Conservation (phyloP, 2,888 invertebrate species). For the Gandaritis pyraliata region DNA sequence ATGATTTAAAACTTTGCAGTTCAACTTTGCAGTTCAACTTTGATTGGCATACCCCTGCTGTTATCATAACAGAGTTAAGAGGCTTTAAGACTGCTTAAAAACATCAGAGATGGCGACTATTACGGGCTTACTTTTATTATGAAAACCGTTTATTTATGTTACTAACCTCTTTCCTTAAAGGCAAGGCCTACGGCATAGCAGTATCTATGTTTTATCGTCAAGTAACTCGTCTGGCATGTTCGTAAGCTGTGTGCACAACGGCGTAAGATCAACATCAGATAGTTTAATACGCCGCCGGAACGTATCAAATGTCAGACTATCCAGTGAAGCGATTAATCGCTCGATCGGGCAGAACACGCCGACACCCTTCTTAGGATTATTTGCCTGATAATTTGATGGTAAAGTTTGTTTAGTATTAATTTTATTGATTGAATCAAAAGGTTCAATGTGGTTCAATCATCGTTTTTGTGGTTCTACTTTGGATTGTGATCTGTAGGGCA, state of each 20-base stretch:
- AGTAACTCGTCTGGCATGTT: constrained; percentile 20
- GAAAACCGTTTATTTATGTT: too few species aligned
- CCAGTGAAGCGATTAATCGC: constrained; percentile 31
- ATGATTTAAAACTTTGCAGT: too few species aligned
- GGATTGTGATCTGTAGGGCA: neutral
- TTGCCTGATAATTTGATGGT: constrained; percentile 20
- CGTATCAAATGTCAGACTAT: constrained; percentile 32
- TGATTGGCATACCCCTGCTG: too few species aligned
- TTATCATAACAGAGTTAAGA: too few species aligned
- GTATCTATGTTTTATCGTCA: constrained; percentile 18
- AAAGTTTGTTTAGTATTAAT: constrained; percentile 9
- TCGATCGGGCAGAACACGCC: constrained; percentile 23
- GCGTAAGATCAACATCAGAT: constrained; percentile 29
- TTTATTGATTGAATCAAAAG: neutral
- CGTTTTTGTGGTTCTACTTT: neutral
- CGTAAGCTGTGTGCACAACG: constrained; percentile 16
- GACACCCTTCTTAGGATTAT: constrained; percentile 21
- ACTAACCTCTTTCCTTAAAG: neutral
- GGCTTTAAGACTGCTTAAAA: too few species aligned
- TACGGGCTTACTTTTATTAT: too few species aligned
- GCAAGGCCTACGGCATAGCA: neutral
- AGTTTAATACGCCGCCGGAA: constrained; percentile 30
- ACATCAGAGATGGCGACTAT: too few species aligned
- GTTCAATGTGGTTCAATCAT: neutral
- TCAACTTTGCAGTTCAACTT: too few species aligned